Evolutionary conservation across 2,113 vertebrate genomes (phyloP), one percentile per base, ranked within the genome.

Genomic region (Poeciliopsis turrubarensis): DNA sequence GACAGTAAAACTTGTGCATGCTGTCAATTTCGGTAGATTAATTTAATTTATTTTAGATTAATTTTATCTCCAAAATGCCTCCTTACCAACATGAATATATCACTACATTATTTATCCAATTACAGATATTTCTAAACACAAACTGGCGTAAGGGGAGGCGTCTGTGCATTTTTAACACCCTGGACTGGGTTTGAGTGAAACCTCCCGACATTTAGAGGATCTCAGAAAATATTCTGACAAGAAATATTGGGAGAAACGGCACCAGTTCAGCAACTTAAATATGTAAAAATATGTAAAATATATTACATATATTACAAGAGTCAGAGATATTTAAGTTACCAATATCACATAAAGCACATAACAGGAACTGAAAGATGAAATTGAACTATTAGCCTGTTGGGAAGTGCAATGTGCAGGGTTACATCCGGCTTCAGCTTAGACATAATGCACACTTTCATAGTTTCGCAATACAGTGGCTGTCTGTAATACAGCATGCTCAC

Each of bases 401-500:
- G 65, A 83, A 85, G 83, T 47, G 26, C n/a, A 41, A 60, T 73
- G 68, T 66, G 39, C 68, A 75, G 73, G 25, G 31, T 32, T 34
- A 70, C 76, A 73, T 81, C 73, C 71, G 73, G 75, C 41, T 83
- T 81, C 63, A 73, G 29, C 73, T 81, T 57, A n/a, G 8, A 37
- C 51, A 34, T 9, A 8, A 31, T 31, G 64, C 25, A 13, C 6
- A 41, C 25, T 80, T 67, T 79, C 51, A 66, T 9, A 66, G 65
- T 76, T 73, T 63, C 64, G 60, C 32, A 73, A 75, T 25, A 15
- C 17, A 68, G 9, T 51, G 60, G 64, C 44, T 39, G 65, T 63
- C 64, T 73, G 25, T 22, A 32, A 34, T 11, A 11, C 71, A 37
- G 39, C 25, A n/a, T 37, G 25, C n/a, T 64, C n/a, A 30, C 70